Percentiles rank a stretch among this genome's conserved stretches.
Evolutionary conservation across 2,888 invertebrate species (phyloP).

Genomic region (Disparrhopalites patrizii): DNA sequence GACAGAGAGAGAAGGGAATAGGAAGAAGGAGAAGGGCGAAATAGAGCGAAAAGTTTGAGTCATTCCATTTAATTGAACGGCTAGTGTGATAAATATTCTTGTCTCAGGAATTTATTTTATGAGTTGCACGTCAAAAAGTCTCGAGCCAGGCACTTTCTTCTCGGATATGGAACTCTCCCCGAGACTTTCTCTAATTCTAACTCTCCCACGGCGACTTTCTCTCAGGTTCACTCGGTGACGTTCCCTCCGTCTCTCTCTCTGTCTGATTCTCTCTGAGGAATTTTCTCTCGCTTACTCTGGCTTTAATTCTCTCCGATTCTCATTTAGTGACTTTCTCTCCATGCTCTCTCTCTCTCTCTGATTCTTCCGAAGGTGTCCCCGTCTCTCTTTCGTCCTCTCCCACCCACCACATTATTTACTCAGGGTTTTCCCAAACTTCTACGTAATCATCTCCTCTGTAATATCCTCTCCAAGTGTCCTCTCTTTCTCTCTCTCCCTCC

Average conservation of each 20-base stretch:
- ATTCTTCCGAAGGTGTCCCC: no score
- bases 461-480: constrained; percentile 22
- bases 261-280: no score
- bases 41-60: background rate
- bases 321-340: no score
- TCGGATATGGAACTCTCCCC: constrained; percentile 24
- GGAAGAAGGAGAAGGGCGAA: background rate
- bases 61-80: constrained; percentile 20
- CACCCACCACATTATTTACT: no score
- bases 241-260: no score
- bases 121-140: constrained; percentile 9
- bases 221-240: no score
- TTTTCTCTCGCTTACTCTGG: no score
- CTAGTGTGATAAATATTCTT: constrained; percentile 23
- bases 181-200: constrained; percentile 9
- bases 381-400: no score
- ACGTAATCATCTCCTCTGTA: no score
- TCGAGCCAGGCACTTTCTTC: background rate
- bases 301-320: no score
- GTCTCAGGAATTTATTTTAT: constrained; percentile 21
- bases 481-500: constrained; percentile 18
- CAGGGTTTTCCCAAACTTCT: no score
- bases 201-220: background rate
- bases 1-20: background rate
- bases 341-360: constrained; percentile 9